Percentiles rank a stretch among this genome's conserved stretches.
phyloP scores from a whole-genome alignment of 2,797 vertebrate genomes.

The Poeciliopsis paucimaculata region DNA sequence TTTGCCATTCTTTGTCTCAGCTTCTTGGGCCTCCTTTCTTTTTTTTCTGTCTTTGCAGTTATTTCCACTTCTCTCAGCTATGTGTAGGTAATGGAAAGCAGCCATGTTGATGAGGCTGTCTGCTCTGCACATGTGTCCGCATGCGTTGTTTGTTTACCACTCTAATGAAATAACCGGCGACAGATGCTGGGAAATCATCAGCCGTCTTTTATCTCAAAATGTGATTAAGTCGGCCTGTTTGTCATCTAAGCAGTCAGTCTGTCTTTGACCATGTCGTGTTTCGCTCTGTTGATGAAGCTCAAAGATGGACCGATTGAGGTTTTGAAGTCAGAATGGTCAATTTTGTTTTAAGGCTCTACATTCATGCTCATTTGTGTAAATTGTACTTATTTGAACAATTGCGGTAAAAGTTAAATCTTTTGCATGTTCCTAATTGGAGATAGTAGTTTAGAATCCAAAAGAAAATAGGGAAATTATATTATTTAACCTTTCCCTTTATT shows the following conservation, averaged over 20 bases:
- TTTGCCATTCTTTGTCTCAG: background rate
- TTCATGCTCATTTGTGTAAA: background rate
- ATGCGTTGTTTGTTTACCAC: conserved; percentile 7
- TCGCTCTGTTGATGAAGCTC: background rate
- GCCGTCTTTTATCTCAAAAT: conserved; percentile 8
- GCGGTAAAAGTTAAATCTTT: background rate
- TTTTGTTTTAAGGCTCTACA: background rate
- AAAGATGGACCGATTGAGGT: background rate
- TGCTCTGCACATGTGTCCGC: conserved; percentile 12
- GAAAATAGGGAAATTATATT: background rate
- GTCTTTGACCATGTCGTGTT: background rate
- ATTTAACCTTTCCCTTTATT: background rate
- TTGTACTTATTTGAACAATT: background rate
- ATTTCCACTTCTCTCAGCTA: background rate
- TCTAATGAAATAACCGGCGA: conserved; percentile 3
- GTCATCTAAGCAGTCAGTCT: background rate
- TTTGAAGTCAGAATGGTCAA: background rate
- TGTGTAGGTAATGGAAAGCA: conserved; percentile 15
- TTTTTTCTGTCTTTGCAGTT: background rate
- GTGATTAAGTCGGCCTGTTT: background rate
- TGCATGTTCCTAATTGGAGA: background rate
- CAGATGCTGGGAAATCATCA: conserved; percentile 2
- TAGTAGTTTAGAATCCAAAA: background rate
- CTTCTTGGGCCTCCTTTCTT: background rate
- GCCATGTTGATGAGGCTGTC: conserved; percentile 1